phyloP scores from a whole-genome alignment of 64 coral and sea anemone species.

The Stichodactyla mertensii region DNA sequence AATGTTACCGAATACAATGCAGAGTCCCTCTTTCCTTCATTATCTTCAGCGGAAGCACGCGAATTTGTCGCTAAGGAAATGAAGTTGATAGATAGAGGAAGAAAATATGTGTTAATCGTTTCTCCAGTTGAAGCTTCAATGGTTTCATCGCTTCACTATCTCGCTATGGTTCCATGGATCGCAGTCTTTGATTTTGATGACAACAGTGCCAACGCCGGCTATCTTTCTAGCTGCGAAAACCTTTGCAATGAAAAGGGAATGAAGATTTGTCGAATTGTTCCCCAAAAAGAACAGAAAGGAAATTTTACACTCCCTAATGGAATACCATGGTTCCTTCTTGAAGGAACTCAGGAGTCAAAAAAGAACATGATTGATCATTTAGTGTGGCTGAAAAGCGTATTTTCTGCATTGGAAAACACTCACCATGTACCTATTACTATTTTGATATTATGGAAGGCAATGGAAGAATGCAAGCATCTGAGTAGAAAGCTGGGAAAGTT shows the following conservation, averaged over 20 bases:
- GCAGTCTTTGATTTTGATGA: conserved; percentile 72
- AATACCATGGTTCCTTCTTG: conserved; percentile 59
- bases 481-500: conserved; percentile 33
- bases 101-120: conserved; percentile 39
- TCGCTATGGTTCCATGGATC: conserved; percentile 55
- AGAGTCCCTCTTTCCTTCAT: neutral
- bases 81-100: conserved; percentile 22
- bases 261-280: conserved; percentile 54
- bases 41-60: conserved; percentile 8
- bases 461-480: neutral
- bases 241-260: conserved; percentile 40
- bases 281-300: conserved; percentile 5
- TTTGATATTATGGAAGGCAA: conserved; percentile 40
- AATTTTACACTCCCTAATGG: conserved; percentile 37
- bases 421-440: conserved; percentile 50
- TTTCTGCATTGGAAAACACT: conserved; percentile 26
- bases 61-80: conserved; percentile 22
- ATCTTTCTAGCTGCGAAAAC: conserved; percentile 31
- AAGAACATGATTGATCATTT: conserved; percentile 28
- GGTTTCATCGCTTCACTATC: conserved; percentile 7
- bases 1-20: neutral
- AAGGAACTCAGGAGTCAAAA: conserved; percentile 27
- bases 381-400: conserved; percentile 42
- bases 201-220: conserved; percentile 34
- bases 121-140: conserved; percentile 39